Percentiles rank a stretch among this genome's conserved stretches.
Conservation (phyloP, 2,888 invertebrate species). For the Magallana nippona region DNA sequence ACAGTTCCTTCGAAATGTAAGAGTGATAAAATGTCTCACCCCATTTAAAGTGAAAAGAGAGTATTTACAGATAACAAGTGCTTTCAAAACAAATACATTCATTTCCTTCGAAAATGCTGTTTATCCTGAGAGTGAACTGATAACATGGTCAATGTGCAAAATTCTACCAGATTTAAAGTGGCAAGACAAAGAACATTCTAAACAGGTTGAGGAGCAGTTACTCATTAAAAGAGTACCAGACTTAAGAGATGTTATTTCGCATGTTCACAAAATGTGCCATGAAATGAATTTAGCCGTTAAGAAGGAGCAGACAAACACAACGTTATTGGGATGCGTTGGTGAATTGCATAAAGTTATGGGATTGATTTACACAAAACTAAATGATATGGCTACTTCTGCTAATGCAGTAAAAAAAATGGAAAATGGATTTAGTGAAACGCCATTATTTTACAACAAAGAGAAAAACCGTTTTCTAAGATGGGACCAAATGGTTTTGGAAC, state of each 20-base stretch:
- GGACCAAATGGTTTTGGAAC: slow-evolving; percentile 6
- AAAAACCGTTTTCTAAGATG: not conserved
- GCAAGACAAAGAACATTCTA: not conserved
- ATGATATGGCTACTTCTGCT: not conserved
- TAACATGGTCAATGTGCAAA: slow-evolving; percentile 40
- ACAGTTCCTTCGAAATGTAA: slow-evolving; percentile 7
- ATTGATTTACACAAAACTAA: not conserved
- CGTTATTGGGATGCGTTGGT: no score
- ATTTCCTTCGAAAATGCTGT: slow-evolving; percentile 39
- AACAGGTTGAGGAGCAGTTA: not conserved
- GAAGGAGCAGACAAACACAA: not conserved
- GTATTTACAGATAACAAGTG: not conserved
- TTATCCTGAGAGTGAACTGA: no score
- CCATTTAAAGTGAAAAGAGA: slow-evolving; percentile 23
- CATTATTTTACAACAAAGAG: slow-evolving; percentile 25
- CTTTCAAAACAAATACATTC: not conserved
- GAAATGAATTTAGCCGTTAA: not conserved
- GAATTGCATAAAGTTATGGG: not conserved
- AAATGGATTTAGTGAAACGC: slow-evolving; percentile 31
- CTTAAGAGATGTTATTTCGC: slow-evolving; percentile 29
- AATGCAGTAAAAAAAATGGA: not conserved
- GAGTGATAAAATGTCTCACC: slow-evolving; percentile 34
- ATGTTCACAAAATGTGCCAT: slow-evolving; percentile 34
- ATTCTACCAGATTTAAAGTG: slow-evolving; percentile 29
- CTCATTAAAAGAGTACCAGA: not conserved